Conservation (phyloP, 2,888 invertebrate genomes). For the Ommatoiulus sabulosus region DNA sequence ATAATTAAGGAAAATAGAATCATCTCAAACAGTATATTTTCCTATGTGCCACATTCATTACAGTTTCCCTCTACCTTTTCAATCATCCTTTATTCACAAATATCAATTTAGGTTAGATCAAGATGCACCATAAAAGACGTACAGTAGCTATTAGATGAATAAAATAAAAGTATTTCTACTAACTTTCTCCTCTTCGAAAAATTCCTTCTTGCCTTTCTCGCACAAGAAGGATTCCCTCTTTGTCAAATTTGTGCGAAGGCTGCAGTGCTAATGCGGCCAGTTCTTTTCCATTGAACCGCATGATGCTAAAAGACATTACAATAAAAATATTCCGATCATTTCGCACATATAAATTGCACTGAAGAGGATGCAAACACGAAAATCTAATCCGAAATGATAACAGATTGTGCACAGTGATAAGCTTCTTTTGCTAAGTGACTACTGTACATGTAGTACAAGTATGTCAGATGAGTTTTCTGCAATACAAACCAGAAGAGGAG, state of each 20-base stretch:
- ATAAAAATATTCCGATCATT: not conserved
- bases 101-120: no score
- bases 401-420: not conserved
- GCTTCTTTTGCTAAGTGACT: not conserved
- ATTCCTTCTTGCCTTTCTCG: constrained; percentile 92
- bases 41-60: no score
- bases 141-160: not conserved
- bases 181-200: constrained; percentile 92
- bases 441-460: no score
- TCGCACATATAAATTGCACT: not conserved
- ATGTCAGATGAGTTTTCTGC: no score
- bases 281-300: constrained; percentile 94
- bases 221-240: constrained; percentile 87
- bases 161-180: not conserved
- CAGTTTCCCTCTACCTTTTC: no score
- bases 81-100: no score
- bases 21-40: no score
- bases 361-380: not conserved
- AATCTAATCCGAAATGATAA: not conserved
- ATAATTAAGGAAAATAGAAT: no score
- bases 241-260: constrained; percentile 88
- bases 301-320: constrained; percentile 65
- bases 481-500: no score
- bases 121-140: no score
- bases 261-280: constrained; percentile 86